A percentile compares a stretch with the other conserved stretches of the same genome.
phyloP scores from a whole-genome alignment of 2,113 vertebrate genomes.

The Megalops atlanticus region DNA sequence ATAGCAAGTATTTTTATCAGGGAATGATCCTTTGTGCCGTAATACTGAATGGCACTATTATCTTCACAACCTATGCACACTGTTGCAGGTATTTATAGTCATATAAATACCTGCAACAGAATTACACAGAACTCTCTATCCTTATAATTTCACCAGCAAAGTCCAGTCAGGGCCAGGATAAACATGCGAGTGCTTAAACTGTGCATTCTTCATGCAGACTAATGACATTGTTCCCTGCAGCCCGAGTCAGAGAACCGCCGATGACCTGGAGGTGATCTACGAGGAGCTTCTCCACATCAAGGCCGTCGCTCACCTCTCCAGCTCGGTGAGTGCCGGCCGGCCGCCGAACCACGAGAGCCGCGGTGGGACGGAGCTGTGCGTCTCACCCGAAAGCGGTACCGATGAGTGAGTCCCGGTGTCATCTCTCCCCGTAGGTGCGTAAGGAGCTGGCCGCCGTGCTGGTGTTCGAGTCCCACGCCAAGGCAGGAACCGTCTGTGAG shows the following conservation, averaged over 20 bases:
- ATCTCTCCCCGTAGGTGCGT: conserved; percentile 78
- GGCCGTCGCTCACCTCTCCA: conserved; percentile 89
- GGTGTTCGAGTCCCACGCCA: conserved; percentile 87
- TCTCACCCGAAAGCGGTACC: no score
- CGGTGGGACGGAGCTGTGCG: background rate
- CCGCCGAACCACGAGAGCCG: background rate
- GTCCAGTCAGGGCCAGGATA: background rate
- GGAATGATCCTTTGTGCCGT: no score
- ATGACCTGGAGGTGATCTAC: conserved; percentile 92
- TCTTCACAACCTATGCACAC: no score
- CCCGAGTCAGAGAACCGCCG: conserved; percentile 83
- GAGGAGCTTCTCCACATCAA: conserved; percentile 94
- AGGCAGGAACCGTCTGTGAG: conserved; percentile 92
- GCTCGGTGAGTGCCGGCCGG: conserved; percentile 71
- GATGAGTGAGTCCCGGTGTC: no score
- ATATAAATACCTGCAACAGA: no score
- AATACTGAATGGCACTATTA: no score
- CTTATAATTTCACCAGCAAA: background rate
- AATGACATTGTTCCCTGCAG: conserved; percentile 57
- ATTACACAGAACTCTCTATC: no score
- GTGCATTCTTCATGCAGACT: background rate
- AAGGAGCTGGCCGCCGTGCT: conserved; percentile 87
- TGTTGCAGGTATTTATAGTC: no score
- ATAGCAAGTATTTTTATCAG: no score
- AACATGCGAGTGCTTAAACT: background rate